Evolutionary conservation across 2,113 vertebrate species (phyloP).

Genomic region (Pseudopodoces humilis): DNA sequence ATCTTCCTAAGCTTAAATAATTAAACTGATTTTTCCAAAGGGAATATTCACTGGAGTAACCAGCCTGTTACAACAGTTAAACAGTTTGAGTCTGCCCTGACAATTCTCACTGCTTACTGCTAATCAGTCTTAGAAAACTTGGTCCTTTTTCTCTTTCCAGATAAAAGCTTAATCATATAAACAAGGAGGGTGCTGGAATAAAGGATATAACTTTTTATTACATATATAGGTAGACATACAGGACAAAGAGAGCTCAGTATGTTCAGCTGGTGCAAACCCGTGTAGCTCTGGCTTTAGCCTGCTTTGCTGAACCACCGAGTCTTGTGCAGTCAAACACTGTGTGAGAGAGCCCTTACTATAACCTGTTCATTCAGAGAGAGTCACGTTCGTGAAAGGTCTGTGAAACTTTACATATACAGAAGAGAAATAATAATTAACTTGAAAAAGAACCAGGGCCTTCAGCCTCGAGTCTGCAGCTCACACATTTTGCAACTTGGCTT

Average conservation of each 20-base stretch:
- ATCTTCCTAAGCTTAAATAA: background rate
- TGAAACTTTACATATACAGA: background rate
- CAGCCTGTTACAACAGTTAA: background rate
- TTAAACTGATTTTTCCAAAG: background rate
- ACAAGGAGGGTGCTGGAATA: background rate
- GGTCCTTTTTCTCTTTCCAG: background rate
- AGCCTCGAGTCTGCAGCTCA: background rate
- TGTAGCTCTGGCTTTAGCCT: background rate
- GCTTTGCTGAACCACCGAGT: background rate
- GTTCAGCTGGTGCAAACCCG: background rate
- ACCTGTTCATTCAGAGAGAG: background rate
- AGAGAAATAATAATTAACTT: background rate
- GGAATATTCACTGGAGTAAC: background rate
- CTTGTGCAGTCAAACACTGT: background rate
- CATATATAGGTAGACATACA: background rate
- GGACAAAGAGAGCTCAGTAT: background rate
- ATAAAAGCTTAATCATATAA: background rate
- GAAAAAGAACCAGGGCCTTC: background rate
- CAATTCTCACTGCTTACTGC: background rate
- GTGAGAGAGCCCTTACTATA: background rate
- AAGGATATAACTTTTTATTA: background rate
- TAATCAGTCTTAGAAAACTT: background rate
- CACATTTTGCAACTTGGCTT: accelerated
- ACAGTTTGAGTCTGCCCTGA: background rate
- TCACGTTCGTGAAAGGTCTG: background rate